Conservation (phyloP, 2,888 invertebrate species). For the Hirudinaria manillensis region DNA sequence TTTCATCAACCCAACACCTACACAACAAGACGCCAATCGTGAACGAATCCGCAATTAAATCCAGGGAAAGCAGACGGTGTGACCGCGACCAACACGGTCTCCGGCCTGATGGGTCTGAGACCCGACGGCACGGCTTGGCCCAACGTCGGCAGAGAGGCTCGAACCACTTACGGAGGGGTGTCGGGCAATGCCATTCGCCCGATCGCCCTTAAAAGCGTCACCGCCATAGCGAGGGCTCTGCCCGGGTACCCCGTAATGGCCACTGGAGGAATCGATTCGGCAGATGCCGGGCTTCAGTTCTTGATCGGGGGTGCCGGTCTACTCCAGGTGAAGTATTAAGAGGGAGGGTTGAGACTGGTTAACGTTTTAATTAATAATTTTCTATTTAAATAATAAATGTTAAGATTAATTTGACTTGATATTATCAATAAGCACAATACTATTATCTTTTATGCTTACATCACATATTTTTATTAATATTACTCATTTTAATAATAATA, state of each 20-base stretch:
- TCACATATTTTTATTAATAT: no score
- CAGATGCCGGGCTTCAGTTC: conserved; percentile 89
- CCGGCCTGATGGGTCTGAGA: conserved; percentile 81
- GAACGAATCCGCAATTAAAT: background rate
- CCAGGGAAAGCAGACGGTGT: conserved; percentile 86
- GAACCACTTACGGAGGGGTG: conserved; percentile 88
- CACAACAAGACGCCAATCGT: no score
- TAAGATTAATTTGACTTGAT: no score
- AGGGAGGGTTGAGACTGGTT: background rate
- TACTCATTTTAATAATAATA: no score
- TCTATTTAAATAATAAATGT: no score
- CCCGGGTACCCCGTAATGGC: conserved; percentile 88
- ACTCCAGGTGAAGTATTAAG: conserved; percentile 67
- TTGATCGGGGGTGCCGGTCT: conserved; percentile 85
- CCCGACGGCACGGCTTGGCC: conserved; percentile 85
- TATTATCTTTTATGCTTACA: no score
- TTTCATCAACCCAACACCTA: no score
- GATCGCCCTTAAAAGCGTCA: conserved; percentile 83
- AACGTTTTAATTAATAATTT: no score
- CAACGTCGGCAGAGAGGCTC: conserved; percentile 69
- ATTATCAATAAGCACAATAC: no score
- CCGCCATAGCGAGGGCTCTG: conserved; percentile 72
- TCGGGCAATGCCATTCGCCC: conserved; percentile 90
- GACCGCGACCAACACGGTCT: conserved; percentile 93
- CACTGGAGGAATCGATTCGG: conserved; percentile 93